Conservation (phyloP, 2,888 invertebrate genomes). For the Trachelus tabidus region DNA sequence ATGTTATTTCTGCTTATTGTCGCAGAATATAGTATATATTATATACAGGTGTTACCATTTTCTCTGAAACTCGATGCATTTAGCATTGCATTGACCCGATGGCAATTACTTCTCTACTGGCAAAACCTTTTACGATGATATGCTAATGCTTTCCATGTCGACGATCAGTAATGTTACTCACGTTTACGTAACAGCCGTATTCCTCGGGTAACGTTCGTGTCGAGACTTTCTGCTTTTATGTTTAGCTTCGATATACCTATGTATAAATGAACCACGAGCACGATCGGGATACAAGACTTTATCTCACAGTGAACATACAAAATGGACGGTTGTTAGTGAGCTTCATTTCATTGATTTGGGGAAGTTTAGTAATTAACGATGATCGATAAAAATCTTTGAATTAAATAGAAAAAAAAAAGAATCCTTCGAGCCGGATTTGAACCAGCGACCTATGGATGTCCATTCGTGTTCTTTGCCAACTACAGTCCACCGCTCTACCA, state of each 20-base stretch:
- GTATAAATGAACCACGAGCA: conserved; percentile 26
- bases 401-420: conserved; percentile 27
- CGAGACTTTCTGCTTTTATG: background rate
- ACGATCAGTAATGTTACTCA: background rate
- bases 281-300: conserved; percentile 31
- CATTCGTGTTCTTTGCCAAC: conserved; percentile 35
- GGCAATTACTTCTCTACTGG: background rate
- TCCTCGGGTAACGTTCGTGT: background rate
- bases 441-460: conserved; percentile 63
- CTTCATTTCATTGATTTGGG: background rate
- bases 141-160: background rate
- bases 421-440: conserved; percentile 63
- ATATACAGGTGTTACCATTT: background rate
- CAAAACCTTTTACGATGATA: background rate
- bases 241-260: background rate
- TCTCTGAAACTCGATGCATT: background rate
- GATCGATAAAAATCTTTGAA: background rate
- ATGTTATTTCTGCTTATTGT: background rate
- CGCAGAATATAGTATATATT: too few species aligned
- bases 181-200: background rate
- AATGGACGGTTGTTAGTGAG: background rate
- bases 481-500: conserved; percentile 67
- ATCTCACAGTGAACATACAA: background rate
- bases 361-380: background rate
- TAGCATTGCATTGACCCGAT: background rate